Conservation (phyloP, 2,797 vertebrate genomes). For the Hylomyscus alleni region DNA sequence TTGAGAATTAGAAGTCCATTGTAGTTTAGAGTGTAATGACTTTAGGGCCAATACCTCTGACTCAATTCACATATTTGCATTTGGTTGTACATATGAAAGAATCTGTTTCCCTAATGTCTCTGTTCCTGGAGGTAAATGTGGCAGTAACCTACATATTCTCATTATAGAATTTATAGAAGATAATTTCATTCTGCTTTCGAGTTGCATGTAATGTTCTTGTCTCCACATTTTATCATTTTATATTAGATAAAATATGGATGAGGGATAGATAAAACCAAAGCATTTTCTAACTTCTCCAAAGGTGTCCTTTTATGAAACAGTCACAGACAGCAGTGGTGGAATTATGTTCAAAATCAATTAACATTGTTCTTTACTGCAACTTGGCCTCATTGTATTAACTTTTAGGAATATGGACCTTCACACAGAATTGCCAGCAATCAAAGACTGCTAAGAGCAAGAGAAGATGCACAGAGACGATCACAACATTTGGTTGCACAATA, state of each 20-base stretch:
- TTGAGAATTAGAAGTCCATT: background rate
- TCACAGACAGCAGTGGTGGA: conserved; percentile 33
- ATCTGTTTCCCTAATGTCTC: background rate
- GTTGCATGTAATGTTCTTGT: background rate
- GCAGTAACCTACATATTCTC: background rate
- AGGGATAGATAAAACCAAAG: background rate
- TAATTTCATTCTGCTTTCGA: background rate
- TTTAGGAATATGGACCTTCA: background rate
- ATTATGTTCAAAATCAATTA: conserved; percentile 54
- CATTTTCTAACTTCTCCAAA: conserved; percentile 34
- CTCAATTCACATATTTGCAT: background rate
- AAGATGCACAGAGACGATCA: background rate
- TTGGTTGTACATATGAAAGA: background rate
- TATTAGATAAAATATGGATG: conserved; percentile 17
- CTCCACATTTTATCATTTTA: background rate
- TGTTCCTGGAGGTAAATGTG: background rate
- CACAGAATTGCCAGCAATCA: background rate
- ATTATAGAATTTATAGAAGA: background rate
- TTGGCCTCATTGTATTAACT: background rate
- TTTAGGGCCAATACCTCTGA: background rate
- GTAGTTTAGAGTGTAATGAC: background rate
- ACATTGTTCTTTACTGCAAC: background rate
- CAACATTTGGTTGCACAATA: background rate
- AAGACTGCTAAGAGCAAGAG: background rate
- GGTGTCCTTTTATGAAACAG: conserved; percentile 32